Percentiles rank a stretch among this genome's conserved stretches.
phyloP scores from a whole-genome alignment of 2,113 vertebrate species.

The Xiphorhynchus elegans region DNA sequence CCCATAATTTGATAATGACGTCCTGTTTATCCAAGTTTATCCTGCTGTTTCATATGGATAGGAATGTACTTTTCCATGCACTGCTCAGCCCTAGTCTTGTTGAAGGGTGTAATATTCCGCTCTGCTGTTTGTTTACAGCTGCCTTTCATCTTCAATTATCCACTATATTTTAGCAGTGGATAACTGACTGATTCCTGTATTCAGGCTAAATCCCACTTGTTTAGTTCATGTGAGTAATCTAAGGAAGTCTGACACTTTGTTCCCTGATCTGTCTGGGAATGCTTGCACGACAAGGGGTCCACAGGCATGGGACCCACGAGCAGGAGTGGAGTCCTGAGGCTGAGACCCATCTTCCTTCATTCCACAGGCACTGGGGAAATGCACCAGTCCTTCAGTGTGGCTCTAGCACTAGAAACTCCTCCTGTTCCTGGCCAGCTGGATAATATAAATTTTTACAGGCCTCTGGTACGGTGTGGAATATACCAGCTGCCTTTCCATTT shows the following conservation, averaged over 20 bases:
- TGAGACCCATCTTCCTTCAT: constrained; percentile 9
- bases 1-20: neutral
- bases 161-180: constrained; percentile 50
- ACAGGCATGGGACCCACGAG: neutral
- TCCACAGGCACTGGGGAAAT: neutral
- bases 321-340: neutral
- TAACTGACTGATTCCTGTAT: constrained; percentile 61
- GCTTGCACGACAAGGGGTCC: constrained; percentile 16
- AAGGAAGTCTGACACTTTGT: constrained; percentile 57
- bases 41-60: neutral
- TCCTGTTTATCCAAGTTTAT: constrained; percentile 2
- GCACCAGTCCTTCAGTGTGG: neutral
- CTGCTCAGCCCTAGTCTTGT: neutral
- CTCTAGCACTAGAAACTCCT: neutral
- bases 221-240: constrained; percentile 61
- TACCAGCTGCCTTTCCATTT: constrained; percentile 47
- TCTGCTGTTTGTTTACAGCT: constrained; percentile 46
- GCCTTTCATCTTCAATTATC: constrained; percentile 67
- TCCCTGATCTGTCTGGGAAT: constrained; percentile 65
- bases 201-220: constrained; percentile 57
- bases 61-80: neutral
- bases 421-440: neutral
- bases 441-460: constrained; percentile 24
- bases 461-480: neutral
- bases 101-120: neutral